A percentile compares a stretch with the other conserved stretches of the same genome.
Conservation (phyloP, 2,888 invertebrate genomes). For the Lissocephala sabroskyi region DNA sequence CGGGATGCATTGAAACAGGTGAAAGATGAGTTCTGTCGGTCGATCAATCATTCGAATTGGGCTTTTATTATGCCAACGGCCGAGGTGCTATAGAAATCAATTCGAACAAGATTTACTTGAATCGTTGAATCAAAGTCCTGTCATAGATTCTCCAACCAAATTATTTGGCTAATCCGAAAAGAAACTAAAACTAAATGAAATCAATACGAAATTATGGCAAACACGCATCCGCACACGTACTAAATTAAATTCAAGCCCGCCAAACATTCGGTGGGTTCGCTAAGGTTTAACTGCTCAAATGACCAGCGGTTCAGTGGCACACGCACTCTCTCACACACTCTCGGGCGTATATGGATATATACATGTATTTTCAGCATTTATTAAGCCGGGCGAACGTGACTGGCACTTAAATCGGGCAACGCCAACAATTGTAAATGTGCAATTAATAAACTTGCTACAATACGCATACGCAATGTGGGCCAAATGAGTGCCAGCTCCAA, state of each 20-base stretch:
- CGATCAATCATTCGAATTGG: no score
- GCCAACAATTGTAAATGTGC: conserved; percentile 19
- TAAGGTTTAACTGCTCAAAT: no score
- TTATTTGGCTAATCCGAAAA: neutral
- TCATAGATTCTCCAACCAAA: neutral
- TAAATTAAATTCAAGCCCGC: neutral
- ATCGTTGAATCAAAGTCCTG: no score
- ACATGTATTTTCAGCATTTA: conserved; percentile 28
- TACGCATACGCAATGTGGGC: conserved; percentile 28
- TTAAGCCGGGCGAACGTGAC: conserved; percentile 36
- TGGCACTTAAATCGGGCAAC: conserved; percentile 23
- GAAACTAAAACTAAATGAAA: neutral
- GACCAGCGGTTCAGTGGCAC: no score
- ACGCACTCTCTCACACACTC: no score
- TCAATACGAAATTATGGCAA: neutral
- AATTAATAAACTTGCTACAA: conserved; percentile 28
- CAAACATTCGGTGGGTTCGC: no score
- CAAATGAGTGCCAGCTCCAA: conserved; percentile 16
- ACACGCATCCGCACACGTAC: conserved; percentile 1
- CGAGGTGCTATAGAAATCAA: no score
- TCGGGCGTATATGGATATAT: no score
- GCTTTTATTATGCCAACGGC: no score
- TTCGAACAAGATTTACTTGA: no score
- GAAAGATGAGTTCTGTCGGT: no score
- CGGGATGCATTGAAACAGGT: no score